Percentiles rank a stretch among this genome's conserved stretches.
These are phyloP conservation scores for Eupithecia insigniata DNA, from an alignment of 2,888 invertebrate genomes.

Conservation along the genomic window DNA sequence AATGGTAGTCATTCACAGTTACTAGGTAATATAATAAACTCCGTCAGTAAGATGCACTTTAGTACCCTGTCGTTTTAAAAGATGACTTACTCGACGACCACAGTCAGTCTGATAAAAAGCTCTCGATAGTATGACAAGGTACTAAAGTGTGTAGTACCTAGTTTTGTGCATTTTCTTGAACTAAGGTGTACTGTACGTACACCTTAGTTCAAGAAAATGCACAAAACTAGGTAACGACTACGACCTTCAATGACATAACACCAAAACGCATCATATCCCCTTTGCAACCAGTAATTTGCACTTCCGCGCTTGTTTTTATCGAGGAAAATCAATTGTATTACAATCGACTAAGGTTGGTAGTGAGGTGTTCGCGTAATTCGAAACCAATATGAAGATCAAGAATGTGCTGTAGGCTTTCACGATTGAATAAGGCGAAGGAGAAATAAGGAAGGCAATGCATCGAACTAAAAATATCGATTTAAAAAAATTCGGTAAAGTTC, in stretches of 20 bases:
- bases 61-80: neutral
- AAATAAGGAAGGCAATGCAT: conserved; percentile 30
- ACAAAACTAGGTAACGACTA: conserved; percentile 10
- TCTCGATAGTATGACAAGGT: neutral
- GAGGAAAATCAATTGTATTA: conserved; percentile 23
- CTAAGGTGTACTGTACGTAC: neutral
- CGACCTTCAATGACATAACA: conserved; percentile 28
- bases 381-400: conserved; percentile 18
- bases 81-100: neutral
- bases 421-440: conserved; percentile 19
- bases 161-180: conserved; percentile 3
- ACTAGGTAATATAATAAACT: neutral
- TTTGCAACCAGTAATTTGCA: conserved; percentile 33
- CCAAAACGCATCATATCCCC: conserved; percentile 34
- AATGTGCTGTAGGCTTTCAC: conserved; percentile 36
- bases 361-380: neutral
- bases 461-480: conserved; percentile 23
- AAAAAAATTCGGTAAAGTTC: neutral
- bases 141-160: neutral
- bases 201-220: neutral
- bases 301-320: conserved; percentile 30
- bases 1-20: neutral
- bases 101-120: neutral
- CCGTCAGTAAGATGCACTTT: neutral
- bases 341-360: conserved; percentile 17